Evolutionary conservation across 2,888 invertebrate species (phyloP), one percentile per base, ranked within the genome.

Genomic region (Gerosis bhagava): DNA sequence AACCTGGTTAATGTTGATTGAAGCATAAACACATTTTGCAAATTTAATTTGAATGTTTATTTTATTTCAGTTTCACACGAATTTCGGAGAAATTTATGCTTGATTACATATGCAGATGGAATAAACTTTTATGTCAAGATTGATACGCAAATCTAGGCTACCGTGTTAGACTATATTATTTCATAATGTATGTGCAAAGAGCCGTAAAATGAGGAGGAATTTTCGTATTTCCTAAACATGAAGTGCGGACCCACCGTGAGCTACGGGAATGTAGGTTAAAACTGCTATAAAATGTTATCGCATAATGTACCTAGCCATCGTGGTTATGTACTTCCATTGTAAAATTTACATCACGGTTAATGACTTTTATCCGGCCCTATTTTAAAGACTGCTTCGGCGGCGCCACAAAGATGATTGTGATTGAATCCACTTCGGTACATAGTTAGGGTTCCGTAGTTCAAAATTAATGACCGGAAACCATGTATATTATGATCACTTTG

Each of bases 241-340:
- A 29, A 44, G 43, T 43, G 44, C 34, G 42, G 43, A 47, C 29
- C 59, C 47, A 52, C 19, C 53, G 62, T 63, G 57, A 60, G 50
- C 54, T 51, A 59, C 50, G 52, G 53, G 57, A 65, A 76, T 70
- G 63, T 76, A 64, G 77, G 77, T 72, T 74, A 75, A 77, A 64
- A 62, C 62, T 59, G 67, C 60, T 62, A 67, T 77, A 76, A 74
- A 77, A 57, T 69, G 67, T 76, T 79, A 78, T 77, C 78, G 65
- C 60, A 63, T 64, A 64, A 26, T 36, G 28, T 36, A 66, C 65
- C 62, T 61, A 50, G 37, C 64, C 62, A 60, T 54, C 60, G 61
- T 59, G 59, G 62, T 43, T 48, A 45, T 13, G 39, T 46, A 36
- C 43, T 51, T 45, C 49, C 53, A 45, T 44, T 45, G 39, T 49